These are phyloP conservation scores for Tiliacea aurago DNA, from an alignment of 2,888 invertebrate genomes.

Conservation along the genomic window DNA sequence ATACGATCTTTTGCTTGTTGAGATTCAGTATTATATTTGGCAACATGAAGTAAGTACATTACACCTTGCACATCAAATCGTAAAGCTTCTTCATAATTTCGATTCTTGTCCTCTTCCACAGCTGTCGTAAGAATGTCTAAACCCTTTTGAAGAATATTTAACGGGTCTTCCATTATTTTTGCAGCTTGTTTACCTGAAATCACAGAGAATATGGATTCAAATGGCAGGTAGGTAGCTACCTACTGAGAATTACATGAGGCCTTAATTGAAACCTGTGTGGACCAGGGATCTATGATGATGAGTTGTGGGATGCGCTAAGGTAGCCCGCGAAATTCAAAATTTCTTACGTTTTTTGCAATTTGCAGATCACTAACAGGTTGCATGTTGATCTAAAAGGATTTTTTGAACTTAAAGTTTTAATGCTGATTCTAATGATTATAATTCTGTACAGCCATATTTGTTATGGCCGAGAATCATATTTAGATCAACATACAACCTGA, in stretches of 20 bases:
- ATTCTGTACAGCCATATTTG: no score
- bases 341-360: no score
- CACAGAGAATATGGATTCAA: neutral
- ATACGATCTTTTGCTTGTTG: neutral
- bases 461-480: no score
- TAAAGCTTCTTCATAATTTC: conserved; percentile 16
- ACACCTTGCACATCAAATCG: conserved; percentile 26
- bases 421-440: no score
- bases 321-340: no score
- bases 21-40: conserved; percentile 5
- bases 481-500: no score
- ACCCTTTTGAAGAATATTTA: conserved; percentile 13
- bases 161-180: neutral
- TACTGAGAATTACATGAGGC: neutral
- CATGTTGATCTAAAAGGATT: no score
- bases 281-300: no score
- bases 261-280: neutral
- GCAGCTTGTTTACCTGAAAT: conserved; percentile 8
- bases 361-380: no score
- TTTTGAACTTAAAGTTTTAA: no score
- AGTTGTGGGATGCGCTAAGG: no score
- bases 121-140: conserved; percentile 10
- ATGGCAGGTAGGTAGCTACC: no score
- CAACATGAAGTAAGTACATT: conserved; percentile 32
- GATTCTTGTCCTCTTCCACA: conserved; percentile 12